A percentile compares a stretch with the other conserved stretches of the same genome.
Evolutionary conservation across 2,888 invertebrate genomes (phyloP).

Genomic region (Ormyrus thymus): DNA sequence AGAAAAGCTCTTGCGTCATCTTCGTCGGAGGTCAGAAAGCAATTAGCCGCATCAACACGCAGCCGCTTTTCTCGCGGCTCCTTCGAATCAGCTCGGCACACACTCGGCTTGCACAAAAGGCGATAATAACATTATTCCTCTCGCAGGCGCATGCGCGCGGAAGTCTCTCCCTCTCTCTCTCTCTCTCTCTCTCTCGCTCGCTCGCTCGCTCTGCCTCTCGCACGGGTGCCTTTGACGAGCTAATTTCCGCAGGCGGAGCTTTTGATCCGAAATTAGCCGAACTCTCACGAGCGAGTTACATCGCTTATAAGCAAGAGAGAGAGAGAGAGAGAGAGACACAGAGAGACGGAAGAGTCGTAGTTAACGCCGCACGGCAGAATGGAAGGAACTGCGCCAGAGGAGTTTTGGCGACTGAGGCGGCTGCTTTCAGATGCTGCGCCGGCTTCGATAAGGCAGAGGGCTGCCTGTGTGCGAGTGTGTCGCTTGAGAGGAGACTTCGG

Average conservation of each 20-base stretch:
- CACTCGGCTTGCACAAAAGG: conserved; percentile 24
- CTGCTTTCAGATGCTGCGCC: not conserved
- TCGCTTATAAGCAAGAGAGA: not conserved
- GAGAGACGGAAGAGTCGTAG: not conserved
- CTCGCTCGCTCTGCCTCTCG: conserved; percentile 4
- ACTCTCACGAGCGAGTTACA: conserved; percentile 22
- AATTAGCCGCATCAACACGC: conserved; percentile 19
- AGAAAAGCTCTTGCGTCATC: too few relatives aligned
- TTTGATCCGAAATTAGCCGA: conserved; percentile 48
- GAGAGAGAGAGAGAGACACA: not conserved
- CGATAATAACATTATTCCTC: conserved; percentile 39
- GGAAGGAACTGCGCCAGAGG: conserved; percentile 3
- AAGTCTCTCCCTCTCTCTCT: not conserved
- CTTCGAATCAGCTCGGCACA: not conserved
- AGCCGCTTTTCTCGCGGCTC: not conserved
- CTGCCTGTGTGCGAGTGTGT: not conserved
- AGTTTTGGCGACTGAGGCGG: conserved; percentile 21
- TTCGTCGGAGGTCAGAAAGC: conserved; percentile 14
- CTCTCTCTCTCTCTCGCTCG: conserved; percentile 4
- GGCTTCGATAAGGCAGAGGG: conserved; percentile 1
- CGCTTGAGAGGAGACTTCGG: not conserved
- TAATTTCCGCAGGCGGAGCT: conserved; percentile 44
- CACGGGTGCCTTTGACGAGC: conserved; percentile 37
- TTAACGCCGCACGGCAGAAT: conserved; percentile 18
- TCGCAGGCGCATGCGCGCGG: not conserved